phyloP scores from a whole-genome alignment of 2,797 vertebrate genomes.

The Triplophysa bombifrons region DNA sequence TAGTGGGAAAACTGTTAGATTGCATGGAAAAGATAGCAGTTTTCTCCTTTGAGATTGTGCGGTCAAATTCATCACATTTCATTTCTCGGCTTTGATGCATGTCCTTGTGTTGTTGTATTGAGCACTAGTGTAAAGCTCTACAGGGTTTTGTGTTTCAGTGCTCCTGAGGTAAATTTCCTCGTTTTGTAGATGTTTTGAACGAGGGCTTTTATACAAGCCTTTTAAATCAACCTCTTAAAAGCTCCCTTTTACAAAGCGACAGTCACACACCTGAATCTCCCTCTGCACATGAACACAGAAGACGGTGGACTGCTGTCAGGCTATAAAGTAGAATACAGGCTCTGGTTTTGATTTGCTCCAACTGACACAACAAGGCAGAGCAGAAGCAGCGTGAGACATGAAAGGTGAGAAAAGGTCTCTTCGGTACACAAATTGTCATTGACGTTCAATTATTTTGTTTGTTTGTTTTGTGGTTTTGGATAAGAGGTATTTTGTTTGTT shows the following conservation, averaged over 20 bases:
- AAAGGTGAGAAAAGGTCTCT: constrained; percentile 27
- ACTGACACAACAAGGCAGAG: constrained; percentile 3
- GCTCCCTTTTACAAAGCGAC: constrained; percentile 4
- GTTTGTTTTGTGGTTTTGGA: too few relatives aligned
- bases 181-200: not conserved
- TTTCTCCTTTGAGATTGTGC: not conserved
- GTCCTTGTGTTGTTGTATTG: constrained; percentile 11
- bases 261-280: not conserved
- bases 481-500: too few relatives aligned
- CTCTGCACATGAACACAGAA: not conserved
- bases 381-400: constrained; percentile 25
- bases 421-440: not conserved
- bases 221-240: not conserved
- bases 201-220: not conserved
- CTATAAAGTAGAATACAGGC: constrained; percentile 19
- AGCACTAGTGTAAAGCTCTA: not conserved
- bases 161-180: not conserved
- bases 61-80: constrained; percentile 16
- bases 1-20: constrained; percentile 13
- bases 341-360: not conserved
- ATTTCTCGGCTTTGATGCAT: not conserved
- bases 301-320: constrained; percentile 9
- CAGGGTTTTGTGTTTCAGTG: constrained; percentile 13
- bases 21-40: constrained; percentile 22
- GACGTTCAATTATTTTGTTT: too few relatives aligned